Evolutionary conservation across 2,888 invertebrate species (phyloP), one percentile per base, ranked within the genome.

Genomic region (Lepidonotus clava): DNA sequence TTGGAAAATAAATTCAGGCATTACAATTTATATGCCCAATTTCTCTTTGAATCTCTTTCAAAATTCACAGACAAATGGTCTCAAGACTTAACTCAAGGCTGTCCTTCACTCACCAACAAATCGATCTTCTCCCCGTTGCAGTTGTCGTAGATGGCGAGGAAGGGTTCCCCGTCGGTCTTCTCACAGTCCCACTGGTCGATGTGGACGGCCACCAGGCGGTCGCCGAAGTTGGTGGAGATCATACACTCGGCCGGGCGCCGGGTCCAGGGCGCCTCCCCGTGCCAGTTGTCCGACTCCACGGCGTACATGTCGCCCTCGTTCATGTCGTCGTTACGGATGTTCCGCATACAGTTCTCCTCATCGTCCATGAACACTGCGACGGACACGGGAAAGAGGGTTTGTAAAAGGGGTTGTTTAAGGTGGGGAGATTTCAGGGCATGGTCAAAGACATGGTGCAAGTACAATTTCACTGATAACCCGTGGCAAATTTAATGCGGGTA

Each of bases 71-170:
- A 46, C 46, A 46, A 18, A 11, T 46, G 46, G 8, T 46, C 46
- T 46, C 18, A n/a, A n/a, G n/a, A n/a, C n/a, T 56, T 24, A 56
- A 8, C 56, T 56, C 8, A 56, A 11, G 14, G n/a, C 8, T 11
- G 14, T 18, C 56, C 5, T 24, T 5, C 56, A 61, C 87, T 61
- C n/a, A 89, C 89, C 88, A 89, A 38, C 24, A 89, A 40, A 38
- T 87, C 76, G 8, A 71, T 83, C 40, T 87, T 36, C 14, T 61
- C 46, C 6, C 88, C 89, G 18, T 87, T 76, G 86, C 89, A 89
- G 86, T 87, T 87, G 86, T 89, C 89, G 67, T 88, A 89, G 28
- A 89, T 76, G 24, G 87, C 87, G 0, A 89, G 86, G 38, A 88
- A 89, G 11, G 88, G 88, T 46, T 88, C 87, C 14, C 71, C 56